These are phyloP conservation scores for Phenacoccus solenopsis DNA, from an alignment of 1,140 invertebrate species.

Conservation along the genomic window DNA sequence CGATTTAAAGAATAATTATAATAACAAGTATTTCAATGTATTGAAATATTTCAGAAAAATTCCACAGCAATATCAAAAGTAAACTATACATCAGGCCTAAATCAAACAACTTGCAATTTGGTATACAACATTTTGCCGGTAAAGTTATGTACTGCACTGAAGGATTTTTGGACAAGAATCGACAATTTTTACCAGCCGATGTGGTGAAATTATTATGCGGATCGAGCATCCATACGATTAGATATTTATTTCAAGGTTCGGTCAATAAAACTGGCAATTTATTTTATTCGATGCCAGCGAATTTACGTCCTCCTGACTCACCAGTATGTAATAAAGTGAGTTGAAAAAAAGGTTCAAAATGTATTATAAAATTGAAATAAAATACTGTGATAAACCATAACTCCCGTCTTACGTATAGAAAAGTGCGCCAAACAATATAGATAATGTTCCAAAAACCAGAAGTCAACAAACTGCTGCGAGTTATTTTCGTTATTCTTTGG, in stretches of 20 bases:
- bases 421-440: background rate
- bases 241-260: slow-evolving; percentile 64
- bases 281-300: slow-evolving; percentile 38
- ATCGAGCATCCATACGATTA: slow-evolving; percentile 54
- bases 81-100: slow-evolving; percentile 64
- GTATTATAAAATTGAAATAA: background rate
- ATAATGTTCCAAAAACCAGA: slow-evolving; percentile 52
- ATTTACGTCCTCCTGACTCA: background rate
- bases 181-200: slow-evolving; percentile 67
- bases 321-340: background rate
- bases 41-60: slow-evolving; percentile 52
- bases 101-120: slow-evolving; percentile 57
- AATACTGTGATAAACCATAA: background rate
- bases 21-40: slow-evolving; percentile 11
- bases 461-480: slow-evolving; percentile 73
- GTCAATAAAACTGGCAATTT: slow-evolving; percentile 69
- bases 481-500: slow-evolving; percentile 70
- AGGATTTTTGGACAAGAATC: slow-evolving; percentile 70
- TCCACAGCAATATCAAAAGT: slow-evolving; percentile 64
- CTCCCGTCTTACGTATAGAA: background rate
- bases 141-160: slow-evolving; percentile 63
- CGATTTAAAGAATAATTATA: background rate
- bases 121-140: slow-evolving; percentile 60
- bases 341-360: too few species aligned
- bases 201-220: slow-evolving; percentile 62